phyloP scores from a whole-genome alignment of 1,140 invertebrate species.

The Nasonia vitripennis region DNA sequence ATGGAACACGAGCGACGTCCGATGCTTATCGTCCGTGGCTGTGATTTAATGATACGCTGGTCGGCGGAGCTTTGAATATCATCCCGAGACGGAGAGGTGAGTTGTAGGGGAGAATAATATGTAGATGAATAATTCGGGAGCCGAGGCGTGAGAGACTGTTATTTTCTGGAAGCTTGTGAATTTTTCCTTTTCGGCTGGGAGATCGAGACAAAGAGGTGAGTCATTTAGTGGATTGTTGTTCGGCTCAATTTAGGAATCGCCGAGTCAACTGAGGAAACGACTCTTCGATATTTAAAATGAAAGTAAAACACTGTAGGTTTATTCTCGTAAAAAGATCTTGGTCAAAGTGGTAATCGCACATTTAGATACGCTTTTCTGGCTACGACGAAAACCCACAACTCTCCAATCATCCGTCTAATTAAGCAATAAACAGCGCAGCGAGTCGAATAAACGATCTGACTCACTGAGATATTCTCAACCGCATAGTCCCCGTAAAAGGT shows the following conservation, averaged over 20 bases:
- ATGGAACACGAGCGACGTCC: neutral
- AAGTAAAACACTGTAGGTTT: neutral
- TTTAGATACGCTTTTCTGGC: too few relatives aligned
- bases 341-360: too few relatives aligned
- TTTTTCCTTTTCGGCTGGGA: neutral
- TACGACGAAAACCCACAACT: too few relatives aligned
- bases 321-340: neutral
- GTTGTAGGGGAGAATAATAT: neutral
- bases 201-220: neutral
- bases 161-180: neutral
- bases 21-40: neutral
- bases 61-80: neutral
- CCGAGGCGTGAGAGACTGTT: neutral
- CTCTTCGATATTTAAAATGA: neutral
- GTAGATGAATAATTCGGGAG: neutral
- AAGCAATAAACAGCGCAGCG: neutral
- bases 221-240: neutral
- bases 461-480: neutral
- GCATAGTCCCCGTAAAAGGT: too few relatives aligned
- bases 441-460: neutral
- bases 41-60: neutral
- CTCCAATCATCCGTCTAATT: neutral
- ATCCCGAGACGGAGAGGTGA: neutral
- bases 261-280: neutral
- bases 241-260: neutral